A percentile compares a stretch with the other conserved stretches of the same genome.
These are phyloP conservation scores for Plumapathes pennacea DNA, from an alignment of 92 coral and sea anemone species.

Conservation along the genomic window DNA sequence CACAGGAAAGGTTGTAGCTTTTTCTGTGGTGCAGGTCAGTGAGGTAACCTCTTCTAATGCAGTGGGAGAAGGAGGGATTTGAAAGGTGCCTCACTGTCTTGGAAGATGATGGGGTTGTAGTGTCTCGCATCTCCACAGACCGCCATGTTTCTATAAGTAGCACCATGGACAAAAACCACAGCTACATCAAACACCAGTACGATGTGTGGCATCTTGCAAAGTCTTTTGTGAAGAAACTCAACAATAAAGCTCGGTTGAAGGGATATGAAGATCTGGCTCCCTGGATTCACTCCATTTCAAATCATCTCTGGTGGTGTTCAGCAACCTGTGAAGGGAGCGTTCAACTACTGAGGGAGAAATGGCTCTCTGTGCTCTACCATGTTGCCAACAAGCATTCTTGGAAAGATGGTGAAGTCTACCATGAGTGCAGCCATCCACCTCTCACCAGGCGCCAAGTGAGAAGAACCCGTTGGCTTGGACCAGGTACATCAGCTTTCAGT, in stretches of 20 bases:
- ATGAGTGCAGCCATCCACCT: constrained; percentile 38
- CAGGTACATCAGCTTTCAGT: constrained; percentile 38
- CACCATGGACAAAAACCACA: constrained; percentile 32
- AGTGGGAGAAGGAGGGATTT: constrained; percentile 58
- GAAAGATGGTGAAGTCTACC: constrained; percentile 19
- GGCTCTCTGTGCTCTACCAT: constrained; percentile 26
- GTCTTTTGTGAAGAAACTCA: constrained; percentile 42
- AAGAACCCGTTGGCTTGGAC: constrained; percentile 46
- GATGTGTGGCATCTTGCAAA: constrained; percentile 69
- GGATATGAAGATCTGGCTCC: constrained; percentile 35
- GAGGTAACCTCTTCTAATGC: constrained; percentile 43
- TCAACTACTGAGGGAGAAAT: constrained; percentile 29
- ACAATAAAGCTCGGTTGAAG: constrained; percentile 40
- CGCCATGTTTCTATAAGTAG: constrained; percentile 45
- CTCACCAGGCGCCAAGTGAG: constrained; percentile 21
- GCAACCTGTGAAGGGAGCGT: constrained; percentile 43
- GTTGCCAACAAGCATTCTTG: constrained; percentile 27
- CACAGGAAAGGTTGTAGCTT: constrained; percentile 14
- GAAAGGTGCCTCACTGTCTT: constrained; percentile 11
- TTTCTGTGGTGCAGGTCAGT: constrained; percentile 14
- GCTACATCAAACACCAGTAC: constrained; percentile 44
- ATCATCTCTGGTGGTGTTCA: constrained; percentile 68
- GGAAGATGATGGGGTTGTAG: constrained; percentile 4
- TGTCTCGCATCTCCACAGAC: constrained; percentile 35
- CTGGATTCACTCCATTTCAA: constrained; percentile 52